phyloP scores from a whole-genome alignment of 2,888 invertebrate genomes.

The Ommatoiulus sabulosus region DNA sequence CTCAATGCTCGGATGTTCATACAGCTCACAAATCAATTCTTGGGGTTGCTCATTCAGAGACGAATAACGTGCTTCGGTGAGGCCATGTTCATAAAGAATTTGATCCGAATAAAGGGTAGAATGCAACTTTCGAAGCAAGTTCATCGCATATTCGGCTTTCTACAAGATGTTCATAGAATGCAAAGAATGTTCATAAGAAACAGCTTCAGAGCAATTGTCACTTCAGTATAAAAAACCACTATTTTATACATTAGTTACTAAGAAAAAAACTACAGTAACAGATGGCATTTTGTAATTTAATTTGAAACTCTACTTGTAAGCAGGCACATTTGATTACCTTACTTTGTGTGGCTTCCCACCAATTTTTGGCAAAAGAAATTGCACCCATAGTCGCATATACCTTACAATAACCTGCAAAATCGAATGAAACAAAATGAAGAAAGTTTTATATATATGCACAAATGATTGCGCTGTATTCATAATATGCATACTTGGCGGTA shows the following conservation, averaged over 20 bases:
- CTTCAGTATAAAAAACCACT: too few relatives aligned
- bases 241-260: neutral
- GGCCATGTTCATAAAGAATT: neutral
- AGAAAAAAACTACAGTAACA: neutral
- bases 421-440: neutral
- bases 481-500: slow-evolving; percentile 2
- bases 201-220: too few relatives aligned
- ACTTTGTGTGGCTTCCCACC: slow-evolving; percentile 18
- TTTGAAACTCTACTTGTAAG: neutral
- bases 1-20: slow-evolving; percentile 45
- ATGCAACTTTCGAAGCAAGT: slow-evolving; percentile 7
- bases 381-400: neutral
- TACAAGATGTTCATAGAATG: neutral
- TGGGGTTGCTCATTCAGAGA: slow-evolving; percentile 7
- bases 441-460: neutral
- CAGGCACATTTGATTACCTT: neutral
- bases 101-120: neutral
- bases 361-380: slow-evolving; percentile 44
- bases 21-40: slow-evolving; percentile 39
- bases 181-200: too few relatives aligned
- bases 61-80: neutral
- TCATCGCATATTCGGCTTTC: slow-evolving; percentile 14
- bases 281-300: neutral
- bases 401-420: neutral
- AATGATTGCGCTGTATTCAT: neutral